Evolutionary conservation across 2,888 invertebrate species (phyloP).

Genomic region (Zaprionus bogoriensis): DNA sequence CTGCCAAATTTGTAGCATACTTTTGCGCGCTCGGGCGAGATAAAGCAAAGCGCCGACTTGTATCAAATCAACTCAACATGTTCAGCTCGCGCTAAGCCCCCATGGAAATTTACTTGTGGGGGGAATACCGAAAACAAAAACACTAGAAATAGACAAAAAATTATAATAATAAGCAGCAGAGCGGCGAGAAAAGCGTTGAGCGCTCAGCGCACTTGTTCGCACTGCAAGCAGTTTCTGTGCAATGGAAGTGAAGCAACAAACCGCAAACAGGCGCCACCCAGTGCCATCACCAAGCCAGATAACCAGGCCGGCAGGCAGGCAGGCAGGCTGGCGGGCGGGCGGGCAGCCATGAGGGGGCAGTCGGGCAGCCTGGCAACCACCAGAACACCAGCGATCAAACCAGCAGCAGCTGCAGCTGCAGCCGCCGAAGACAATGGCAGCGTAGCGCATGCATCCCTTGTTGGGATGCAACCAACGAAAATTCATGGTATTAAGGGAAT

Average conservation of each 20-base stretch:
- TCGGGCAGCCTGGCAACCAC: slow-evolving; percentile 15
- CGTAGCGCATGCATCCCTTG: slow-evolving; percentile 48
- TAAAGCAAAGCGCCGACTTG: slow-evolving; percentile 47
- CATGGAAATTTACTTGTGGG: slow-evolving; percentile 65
- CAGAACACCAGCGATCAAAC: slow-evolving; percentile 1
- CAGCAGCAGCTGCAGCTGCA: slow-evolving; percentile 9
- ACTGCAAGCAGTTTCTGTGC: slow-evolving; percentile 57
- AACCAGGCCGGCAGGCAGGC: slow-evolving; percentile 9
- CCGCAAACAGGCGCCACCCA: slow-evolving; percentile 45
- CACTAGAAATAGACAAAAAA: slow-evolving; percentile 24
- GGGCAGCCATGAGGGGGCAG: too few species aligned
- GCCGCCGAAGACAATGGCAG: slow-evolving; percentile 50
- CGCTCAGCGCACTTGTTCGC: slow-evolving; percentile 51
- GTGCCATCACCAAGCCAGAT: neutral
- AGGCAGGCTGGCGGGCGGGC: neutral
- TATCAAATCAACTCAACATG: slow-evolving; percentile 64
- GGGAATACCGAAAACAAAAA: slow-evolving; percentile 12
- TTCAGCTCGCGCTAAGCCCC: slow-evolving; percentile 55
- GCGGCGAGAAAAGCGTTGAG: slow-evolving; percentile 59
- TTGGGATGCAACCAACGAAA: slow-evolving; percentile 72
- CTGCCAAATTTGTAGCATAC: slow-evolving; percentile 42
- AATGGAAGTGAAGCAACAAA: slow-evolving; percentile 70
- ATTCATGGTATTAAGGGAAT: slow-evolving; percentile 75
- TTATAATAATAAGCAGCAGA: slow-evolving; percentile 72
- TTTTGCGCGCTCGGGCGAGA: slow-evolving; percentile 47